phyloP scores from a whole-genome alignment of 2,113 vertebrate genomes.

The Oreochromis tanganicae region DNA sequence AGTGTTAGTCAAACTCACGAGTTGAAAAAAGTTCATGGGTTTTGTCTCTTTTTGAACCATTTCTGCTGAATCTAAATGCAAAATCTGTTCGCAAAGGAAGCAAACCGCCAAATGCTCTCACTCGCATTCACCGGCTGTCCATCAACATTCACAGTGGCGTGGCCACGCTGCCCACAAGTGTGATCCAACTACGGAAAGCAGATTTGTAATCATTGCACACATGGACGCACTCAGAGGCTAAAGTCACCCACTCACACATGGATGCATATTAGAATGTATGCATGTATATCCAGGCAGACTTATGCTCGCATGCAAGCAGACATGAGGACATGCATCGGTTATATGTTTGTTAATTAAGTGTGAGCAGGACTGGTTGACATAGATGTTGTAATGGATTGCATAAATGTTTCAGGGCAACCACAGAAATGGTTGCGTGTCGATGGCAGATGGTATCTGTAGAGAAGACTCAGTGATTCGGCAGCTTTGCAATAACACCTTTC shows the following conservation, averaged over 20 bases:
- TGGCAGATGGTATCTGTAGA: conserved; percentile 13
- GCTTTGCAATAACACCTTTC: conserved; percentile 11
- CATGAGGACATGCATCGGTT: background rate
- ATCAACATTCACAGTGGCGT: conserved; percentile 14
- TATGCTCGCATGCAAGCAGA: background rate
- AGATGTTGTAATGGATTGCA: background rate
- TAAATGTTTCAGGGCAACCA: background rate
- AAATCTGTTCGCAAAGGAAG: background rate
- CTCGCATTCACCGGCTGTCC: conserved; percentile 35
- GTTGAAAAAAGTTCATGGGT: background rate
- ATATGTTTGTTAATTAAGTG: background rate
- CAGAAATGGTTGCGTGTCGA: background rate
- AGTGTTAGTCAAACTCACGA: background rate
- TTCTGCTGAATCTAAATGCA: conserved; percentile 7
- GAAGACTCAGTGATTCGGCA: conserved; percentile 1
- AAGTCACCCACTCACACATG: conserved; percentile 28
- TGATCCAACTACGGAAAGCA: conserved; percentile 31
- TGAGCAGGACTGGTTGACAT: background rate
- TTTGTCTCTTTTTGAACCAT: background rate
- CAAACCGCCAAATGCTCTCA: conserved; percentile 39
- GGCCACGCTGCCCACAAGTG: conserved; percentile 12
- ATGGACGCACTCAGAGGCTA: background rate
- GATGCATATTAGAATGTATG: background rate
- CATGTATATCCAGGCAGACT: background rate
- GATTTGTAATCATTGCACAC: conserved; percentile 46